phyloP scores from a whole-genome alignment of 1,140 invertebrate genomes.

The Cepaea nemoralis region DNA sequence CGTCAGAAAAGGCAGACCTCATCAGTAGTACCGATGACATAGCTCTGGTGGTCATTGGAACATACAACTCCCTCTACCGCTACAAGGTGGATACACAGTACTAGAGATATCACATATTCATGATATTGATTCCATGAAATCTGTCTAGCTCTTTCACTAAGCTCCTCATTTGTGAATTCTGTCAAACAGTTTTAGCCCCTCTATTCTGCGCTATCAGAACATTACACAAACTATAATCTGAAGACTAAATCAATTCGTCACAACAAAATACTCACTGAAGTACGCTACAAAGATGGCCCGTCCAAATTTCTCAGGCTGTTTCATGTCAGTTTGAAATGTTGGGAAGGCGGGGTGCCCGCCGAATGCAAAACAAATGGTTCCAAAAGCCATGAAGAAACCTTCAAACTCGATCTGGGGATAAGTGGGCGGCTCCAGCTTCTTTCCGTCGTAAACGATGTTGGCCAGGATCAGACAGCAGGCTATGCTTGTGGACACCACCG shows the following conservation, averaged over 20 bases:
- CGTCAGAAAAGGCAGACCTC: too few relatives aligned
- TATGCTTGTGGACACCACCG: constrained; percentile 58
- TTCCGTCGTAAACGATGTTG: constrained; percentile 47
- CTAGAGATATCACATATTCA: too few relatives aligned
- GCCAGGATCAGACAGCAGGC: constrained; percentile 63
- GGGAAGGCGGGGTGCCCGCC: constrained; percentile 72
- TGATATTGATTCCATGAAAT: too few relatives aligned
- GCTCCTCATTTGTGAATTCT: too few relatives aligned
- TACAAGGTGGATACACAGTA: too few relatives aligned
- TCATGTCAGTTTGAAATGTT: constrained; percentile 74
- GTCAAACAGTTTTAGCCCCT: too few relatives aligned
- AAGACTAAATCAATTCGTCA: not conserved
- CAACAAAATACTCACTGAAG: constrained; percentile 55
- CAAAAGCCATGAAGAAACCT: constrained; percentile 70
- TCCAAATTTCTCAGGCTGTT: constrained; percentile 68
- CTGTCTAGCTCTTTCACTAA: too few relatives aligned
- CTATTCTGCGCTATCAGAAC: too few relatives aligned
- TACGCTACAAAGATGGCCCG: constrained; percentile 70
- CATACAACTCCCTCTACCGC: too few relatives aligned
- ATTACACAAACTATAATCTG: too few relatives aligned
- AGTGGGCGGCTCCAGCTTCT: not conserved
- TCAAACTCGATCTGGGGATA: constrained; percentile 29
- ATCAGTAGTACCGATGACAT: too few relatives aligned
- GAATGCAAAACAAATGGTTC: constrained; percentile 72
- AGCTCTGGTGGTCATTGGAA: too few relatives aligned